Evolutionary conservation across 2,797 vertebrate genomes (phyloP), one percentile per base, ranked within the genome.

Genomic region (Xerus rutilus): DNA sequence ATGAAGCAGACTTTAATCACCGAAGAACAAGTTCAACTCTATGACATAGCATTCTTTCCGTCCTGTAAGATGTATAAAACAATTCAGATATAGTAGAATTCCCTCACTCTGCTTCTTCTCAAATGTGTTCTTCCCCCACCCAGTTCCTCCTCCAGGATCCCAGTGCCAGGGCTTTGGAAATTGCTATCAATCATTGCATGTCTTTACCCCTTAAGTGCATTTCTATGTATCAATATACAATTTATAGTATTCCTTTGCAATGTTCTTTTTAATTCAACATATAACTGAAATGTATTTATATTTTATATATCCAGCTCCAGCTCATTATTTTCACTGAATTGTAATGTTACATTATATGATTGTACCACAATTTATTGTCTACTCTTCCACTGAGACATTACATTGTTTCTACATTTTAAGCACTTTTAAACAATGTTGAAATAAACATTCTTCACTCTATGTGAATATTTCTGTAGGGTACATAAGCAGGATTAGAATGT

Each of bases 61-160:
- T 21, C 15, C 64, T 62, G 18, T 4, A 39, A 52, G 25, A 30
- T 39, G 23, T n/a, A 47, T 49, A 88, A n/a, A 45, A 76, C 0
- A 1, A 21, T 30, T 54, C 39, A 47, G 47, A 47, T 39, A 12
- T 20, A 2, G n/a, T 14, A 0, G 30, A 82, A 25, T 3, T 45
- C 3, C 11, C 15, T 6, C 0, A 3, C 4, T 13, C 28, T n/a
- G 2, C 52, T 30, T 70, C 20, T 52, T 14, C 13, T 47, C 5
- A 39, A 8, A 18, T 5, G 18, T 7, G 3, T 35, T 3, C 1
- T 4, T n/a, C 43, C 15, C 47, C 6, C 3, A 4, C 28, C 45
- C 5, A 0, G 1, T 7, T 3, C 14, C 21, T 45, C 43, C 62
- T 13, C 11, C 6, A 18, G 13, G 2, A 9, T 45, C 59, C 17